A percentile compares a stretch with the other conserved stretches of the same genome.
Evolutionary conservation across 2,888 invertebrate genomes (phyloP).

Genomic region (Abrostola tripartita): DNA sequence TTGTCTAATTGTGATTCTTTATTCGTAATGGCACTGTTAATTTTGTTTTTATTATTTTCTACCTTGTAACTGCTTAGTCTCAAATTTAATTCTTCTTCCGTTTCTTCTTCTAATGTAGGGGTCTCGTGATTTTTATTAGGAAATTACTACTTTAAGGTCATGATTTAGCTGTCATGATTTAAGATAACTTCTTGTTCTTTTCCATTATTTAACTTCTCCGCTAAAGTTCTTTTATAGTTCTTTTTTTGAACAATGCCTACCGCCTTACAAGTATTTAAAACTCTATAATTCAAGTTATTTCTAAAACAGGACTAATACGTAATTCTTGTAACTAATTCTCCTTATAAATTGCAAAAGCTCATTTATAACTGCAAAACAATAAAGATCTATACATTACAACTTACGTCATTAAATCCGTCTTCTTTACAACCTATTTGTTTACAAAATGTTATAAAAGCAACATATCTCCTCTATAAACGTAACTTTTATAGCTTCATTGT

Average conservation of each 20-base stretch:
- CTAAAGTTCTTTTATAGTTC: too few relatives aligned
- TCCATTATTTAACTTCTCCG: too few relatives aligned
- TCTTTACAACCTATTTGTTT: slow-evolving; percentile 36
- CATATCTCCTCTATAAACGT: slow-evolving; percentile 33
- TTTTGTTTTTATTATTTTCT: slow-evolving; percentile 12
- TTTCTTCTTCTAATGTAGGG: not conserved
- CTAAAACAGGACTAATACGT: too few relatives aligned
- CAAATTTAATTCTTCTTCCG: not conserved
- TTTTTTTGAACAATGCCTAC: too few relatives aligned
- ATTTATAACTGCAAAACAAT: not conserved
- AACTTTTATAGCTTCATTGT: slow-evolving; percentile 44
- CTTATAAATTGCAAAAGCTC: too few relatives aligned
- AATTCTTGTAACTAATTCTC: too few relatives aligned
- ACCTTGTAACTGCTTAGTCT: not conserved
- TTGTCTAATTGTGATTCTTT: slow-evolving; percentile 57
- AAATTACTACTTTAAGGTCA: too few relatives aligned
- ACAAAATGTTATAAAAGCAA: slow-evolving; percentile 37
- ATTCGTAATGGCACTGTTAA: slow-evolving; percentile 15
- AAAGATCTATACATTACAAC: not conserved
- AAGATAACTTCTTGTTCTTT: too few relatives aligned
- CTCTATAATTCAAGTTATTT: too few relatives aligned
- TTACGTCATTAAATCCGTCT: slow-evolving; percentile 27
- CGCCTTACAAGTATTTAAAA: too few relatives aligned
- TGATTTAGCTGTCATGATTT: too few relatives aligned
- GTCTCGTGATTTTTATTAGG: too few relatives aligned